A percentile compares a stretch with the other conserved stretches of the same genome.
phyloP scores from a whole-genome alignment of 2,797 vertebrate genomes.

The Coreius guichenoti region DNA sequence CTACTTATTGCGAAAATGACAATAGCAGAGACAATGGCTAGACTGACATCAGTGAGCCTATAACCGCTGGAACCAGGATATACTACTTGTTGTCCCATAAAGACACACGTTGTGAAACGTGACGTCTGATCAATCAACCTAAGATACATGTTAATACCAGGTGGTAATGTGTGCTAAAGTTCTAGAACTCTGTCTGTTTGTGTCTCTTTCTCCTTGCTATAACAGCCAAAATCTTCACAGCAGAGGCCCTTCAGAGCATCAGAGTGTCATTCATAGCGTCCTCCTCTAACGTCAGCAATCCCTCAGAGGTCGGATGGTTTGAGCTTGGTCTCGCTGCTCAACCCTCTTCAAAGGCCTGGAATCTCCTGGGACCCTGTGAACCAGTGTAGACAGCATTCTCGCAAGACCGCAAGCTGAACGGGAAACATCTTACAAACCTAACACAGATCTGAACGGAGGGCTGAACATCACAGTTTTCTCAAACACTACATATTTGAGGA shows the following conservation, averaged over 20 bases:
- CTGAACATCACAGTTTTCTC: neutral
- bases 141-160: neutral
- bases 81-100: neutral
- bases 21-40: neutral
- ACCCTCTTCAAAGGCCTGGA: constrained; percentile 30
- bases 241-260: neutral
- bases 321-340: constrained; percentile 3
- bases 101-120: neutral
- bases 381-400: constrained; percentile 2
- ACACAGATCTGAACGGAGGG: neutral
- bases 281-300: constrained; percentile 25
- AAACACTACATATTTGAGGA: neutral
- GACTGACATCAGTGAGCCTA: neutral
- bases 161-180: neutral
- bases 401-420: constrained; percentile 10
- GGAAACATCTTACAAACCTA: constrained; percentile 18
- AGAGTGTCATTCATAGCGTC: constrained; percentile 3
- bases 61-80: neutral
- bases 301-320: constrained; percentile 13
- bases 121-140: neutral
- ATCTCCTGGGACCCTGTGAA: constrained; percentile 22
- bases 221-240: neutral
- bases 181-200: neutral
- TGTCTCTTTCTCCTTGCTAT: neutral
- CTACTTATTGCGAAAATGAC: neutral